phyloP scores from a whole-genome alignment of 2,888 invertebrate genomes.

The Onthophagus sagittarius region DNA sequence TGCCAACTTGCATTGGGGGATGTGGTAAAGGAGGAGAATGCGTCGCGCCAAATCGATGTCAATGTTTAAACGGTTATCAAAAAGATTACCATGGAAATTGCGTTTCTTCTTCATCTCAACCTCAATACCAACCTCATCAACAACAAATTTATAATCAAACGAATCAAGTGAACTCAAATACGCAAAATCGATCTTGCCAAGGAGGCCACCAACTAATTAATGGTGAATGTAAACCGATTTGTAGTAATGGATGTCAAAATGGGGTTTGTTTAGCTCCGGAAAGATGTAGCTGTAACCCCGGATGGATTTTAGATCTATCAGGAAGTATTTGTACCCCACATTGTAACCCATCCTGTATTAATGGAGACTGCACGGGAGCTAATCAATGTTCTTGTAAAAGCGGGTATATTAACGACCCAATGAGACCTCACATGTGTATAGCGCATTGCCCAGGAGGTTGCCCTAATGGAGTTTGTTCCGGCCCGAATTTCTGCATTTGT shows the following conservation, averaged over 20 bases:
- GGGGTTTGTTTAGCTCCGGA: constrained; percentile 40
- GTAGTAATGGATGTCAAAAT: constrained; percentile 49
- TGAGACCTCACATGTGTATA: constrained; percentile 47
- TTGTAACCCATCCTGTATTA: constrained; percentile 54
- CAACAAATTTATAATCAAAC: constrained; percentile 6
- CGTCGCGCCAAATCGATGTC: constrained; percentile 55
- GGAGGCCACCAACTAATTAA: constrained; percentile 42
- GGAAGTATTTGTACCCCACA: constrained; percentile 44
- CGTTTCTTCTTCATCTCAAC: background rate
- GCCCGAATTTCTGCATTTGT: constrained; percentile 72
- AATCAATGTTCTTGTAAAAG: constrained; percentile 46
- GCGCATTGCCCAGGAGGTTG: constrained; percentile 67
- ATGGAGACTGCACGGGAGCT: constrained; percentile 48
- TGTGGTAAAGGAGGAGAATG: constrained; percentile 57
- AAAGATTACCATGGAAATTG: background rate
- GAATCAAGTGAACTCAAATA: background rate
- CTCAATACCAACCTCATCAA: constrained; percentile 11
- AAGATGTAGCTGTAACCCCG: constrained; percentile 33
- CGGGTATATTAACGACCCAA: constrained; percentile 47
- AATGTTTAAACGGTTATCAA: constrained; percentile 53
- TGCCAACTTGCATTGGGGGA: constrained; percentile 56
- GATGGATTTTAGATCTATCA: constrained; percentile 44
- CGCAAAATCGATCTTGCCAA: constrained; percentile 49
- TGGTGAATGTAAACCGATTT: constrained; percentile 42
- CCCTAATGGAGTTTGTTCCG: constrained; percentile 67